Conservation (phyloP, 1,140 invertebrate species). For the Lordiphosa collinella region DNA sequence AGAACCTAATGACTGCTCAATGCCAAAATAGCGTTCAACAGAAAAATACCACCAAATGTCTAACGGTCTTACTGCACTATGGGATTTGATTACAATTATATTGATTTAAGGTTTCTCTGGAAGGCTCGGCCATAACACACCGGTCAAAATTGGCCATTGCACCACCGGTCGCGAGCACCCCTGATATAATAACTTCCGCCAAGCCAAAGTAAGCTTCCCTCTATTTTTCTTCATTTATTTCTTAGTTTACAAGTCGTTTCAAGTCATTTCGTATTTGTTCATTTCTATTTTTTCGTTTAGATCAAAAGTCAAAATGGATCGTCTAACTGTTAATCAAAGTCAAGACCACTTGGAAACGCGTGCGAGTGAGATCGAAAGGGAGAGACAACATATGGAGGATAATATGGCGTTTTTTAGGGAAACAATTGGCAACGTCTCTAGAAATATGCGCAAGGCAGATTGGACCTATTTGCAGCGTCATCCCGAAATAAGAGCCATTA, state of each 20-base stretch:
- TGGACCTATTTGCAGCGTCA: conserved; percentile 39
- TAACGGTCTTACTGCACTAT: too few species aligned
- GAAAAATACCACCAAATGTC: too few species aligned
- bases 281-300: not conserved
- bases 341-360: not conserved
- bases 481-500: conserved; percentile 52
- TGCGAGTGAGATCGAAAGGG: not conserved
- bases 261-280: not conserved
- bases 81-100: too few species aligned
- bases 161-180: too few species aligned
- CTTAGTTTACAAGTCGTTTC: not conserved
- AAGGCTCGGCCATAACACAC: too few species aligned
- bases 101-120: too few species aligned
- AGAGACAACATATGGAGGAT: not conserved
- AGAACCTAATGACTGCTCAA: too few species aligned
- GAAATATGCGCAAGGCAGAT: conserved; percentile 31
- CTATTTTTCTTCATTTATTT: conserved; percentile 5
- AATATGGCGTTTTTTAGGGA: conserved; percentile 27
- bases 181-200: too few species aligned
- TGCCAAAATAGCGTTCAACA: too few species aligned
- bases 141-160: too few species aligned
- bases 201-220: too few species aligned
- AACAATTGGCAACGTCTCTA: conserved; percentile 30
- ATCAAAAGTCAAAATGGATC: conserved; percentile 1
- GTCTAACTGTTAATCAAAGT: not conserved